Evolutionary conservation across 2,888 invertebrate genomes (phyloP).

Genomic region (Nudaria mundana): DNA sequence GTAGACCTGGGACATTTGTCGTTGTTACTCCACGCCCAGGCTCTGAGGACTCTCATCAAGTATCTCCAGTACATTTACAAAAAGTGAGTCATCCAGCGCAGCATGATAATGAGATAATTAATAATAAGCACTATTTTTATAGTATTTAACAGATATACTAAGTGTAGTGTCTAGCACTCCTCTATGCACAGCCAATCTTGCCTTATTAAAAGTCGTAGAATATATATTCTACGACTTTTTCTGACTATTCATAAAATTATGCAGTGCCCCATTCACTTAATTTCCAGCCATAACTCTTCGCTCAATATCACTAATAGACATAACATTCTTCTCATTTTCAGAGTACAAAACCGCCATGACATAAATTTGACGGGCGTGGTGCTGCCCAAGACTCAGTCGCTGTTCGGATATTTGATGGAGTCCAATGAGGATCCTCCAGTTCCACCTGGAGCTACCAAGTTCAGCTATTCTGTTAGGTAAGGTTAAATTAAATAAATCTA

Average conservation of each 20-base stretch:
- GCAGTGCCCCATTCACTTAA: no score
- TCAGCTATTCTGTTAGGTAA: slow-evolving; percentile 86
- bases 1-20: slow-evolving; percentile 82
- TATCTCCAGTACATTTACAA: slow-evolving; percentile 83
- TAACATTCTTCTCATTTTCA: slow-evolving; percentile 19
- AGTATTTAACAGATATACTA: not conserved
- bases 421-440: slow-evolving; percentile 84
- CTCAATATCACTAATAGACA: no score
- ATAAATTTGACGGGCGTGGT: slow-evolving; percentile 53
- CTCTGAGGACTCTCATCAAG: slow-evolving; percentile 85
- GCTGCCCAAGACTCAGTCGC: slow-evolving; percentile 48
- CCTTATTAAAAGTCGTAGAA: no score
- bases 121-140: not conserved
- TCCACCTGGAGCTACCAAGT: slow-evolving; percentile 88
- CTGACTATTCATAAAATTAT: no score
- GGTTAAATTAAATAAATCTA: no score
- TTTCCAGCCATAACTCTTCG: no score
- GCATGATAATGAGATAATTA: not conserved
- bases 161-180: no score
- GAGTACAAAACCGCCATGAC: slow-evolving; percentile 58
- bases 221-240: no score
- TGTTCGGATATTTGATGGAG: slow-evolving; percentile 63
- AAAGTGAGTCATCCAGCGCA: slow-evolving; percentile 69
- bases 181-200: no score
- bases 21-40: slow-evolving; percentile 87